Evolutionary conservation across 2,113 vertebrate genomes (phyloP), one percentile per base, ranked within the genome.

Genomic region (Osmerus eperlanus): DNA sequence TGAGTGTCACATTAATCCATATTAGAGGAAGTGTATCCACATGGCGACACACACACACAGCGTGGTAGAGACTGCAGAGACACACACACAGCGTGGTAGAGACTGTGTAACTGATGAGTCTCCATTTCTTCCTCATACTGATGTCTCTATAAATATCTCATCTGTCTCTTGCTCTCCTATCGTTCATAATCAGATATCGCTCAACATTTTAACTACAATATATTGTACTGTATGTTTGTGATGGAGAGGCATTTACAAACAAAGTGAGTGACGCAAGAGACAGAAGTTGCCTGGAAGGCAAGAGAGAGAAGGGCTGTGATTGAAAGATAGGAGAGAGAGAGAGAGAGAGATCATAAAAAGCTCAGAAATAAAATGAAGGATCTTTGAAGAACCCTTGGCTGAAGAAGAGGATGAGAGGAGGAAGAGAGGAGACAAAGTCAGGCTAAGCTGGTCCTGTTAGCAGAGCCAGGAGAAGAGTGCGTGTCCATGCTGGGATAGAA

Each of bases 401-500:
- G 12, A 58, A 18, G 55, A 23, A 23, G 1, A 23, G 23, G 23
- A 23, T 23, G 23, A 23, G 23, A 23, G 23, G 23, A 4, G 11
- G 32, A 21, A 13, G 54, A 13, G 54, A 14, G 65, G 68, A 61
- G 6, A 54, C 66, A 67, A 63, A 19, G 6, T 14, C 25, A 65
- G 70, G 82, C 81, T 61, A 60, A 82, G 80, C 32, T 36, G 32
- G 0, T 36, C 32, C 32, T 36, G 3, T 36, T 36, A 36, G 82
- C 80, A 80, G 80, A 87, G 84, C 81, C 70, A 72, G 85, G 83
- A 87, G 83, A 72, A 82, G 74, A 53, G 73, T 60, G 74, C 71
- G 61, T 36, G 4, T 36, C 32, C 32, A 6, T 36, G 32, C 32
- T 7, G 32, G 32, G 32, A 36, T 1, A 7, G 4, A 36, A 36